phyloP scores from a whole-genome alignment of 2,113 vertebrate genomes.

The Platysternon megacephalum region DNA sequence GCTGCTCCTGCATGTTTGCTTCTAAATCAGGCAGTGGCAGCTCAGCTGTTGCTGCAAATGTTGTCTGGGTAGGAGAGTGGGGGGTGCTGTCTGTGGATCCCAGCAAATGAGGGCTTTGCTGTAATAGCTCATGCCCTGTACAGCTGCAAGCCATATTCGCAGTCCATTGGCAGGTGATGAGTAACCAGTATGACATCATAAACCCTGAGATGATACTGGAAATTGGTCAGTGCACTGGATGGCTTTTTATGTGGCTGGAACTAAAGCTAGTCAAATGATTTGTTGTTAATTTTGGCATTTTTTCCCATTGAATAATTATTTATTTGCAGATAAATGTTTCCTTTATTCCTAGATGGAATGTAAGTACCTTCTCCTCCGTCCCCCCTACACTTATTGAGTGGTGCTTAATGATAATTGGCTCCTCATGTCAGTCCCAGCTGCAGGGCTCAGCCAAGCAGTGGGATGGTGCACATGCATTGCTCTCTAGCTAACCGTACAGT shows the following conservation, averaged over 20 bases:
- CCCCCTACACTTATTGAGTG: neutral
- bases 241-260: neutral
- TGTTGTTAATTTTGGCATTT: neutral
- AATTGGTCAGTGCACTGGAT: neutral
- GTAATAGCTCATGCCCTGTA: neutral
- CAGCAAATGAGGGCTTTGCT: neutral
- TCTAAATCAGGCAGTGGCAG: fast-evolving
- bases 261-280: neutral
- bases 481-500: neutral
- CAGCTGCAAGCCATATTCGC: neutral
- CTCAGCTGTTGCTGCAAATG: neutral
- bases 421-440: neutral
- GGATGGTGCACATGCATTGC: neutral
- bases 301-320: neutral
- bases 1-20: neutral
- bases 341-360: neutral
- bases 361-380: neutral
- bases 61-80: neutral
- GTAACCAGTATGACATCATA: neutral
- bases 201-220: neutral
- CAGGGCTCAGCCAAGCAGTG: neutral
- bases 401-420: neutral
- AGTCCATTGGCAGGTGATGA: neutral
- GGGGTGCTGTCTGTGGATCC: neutral
- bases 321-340: neutral